Conservation (phyloP, 2,113 vertebrate genomes). For the Hymenochirus boettgeri region DNA sequence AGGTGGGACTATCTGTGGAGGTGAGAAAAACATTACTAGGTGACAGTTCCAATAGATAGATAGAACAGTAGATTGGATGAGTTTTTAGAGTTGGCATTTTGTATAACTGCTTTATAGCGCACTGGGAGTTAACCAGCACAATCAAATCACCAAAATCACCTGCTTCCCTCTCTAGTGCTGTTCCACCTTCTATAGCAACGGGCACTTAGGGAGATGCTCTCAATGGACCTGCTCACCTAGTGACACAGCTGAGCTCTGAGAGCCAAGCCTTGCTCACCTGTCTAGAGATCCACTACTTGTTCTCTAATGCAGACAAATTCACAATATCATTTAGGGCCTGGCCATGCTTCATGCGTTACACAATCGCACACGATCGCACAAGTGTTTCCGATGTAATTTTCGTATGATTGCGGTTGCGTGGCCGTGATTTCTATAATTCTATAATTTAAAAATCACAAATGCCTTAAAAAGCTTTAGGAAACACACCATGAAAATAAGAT, state of each 20-base stretch:
- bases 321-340: too few species aligned
- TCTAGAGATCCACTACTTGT: too few species aligned
- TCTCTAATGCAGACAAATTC: too few species aligned
- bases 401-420: too few species aligned
- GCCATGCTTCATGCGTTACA: too few species aligned
- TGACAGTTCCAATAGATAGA: background rate
- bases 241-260: slow-evolving; percentile 24
- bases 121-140: background rate
- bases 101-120: background rate
- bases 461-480: too few species aligned
- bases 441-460: too few species aligned
- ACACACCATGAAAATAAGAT: too few species aligned
- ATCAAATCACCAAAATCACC: background rate
- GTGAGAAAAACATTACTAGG: background rate
- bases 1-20: background rate
- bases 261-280: slow-evolving; percentile 11
- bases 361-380: too few species aligned
- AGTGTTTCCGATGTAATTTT: too few species aligned
- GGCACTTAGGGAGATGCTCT: slow-evolving; percentile 21
- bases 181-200: slow-evolving; percentile 25
- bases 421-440: too few species aligned
- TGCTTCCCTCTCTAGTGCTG: background rate
- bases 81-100: background rate
- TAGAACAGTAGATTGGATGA: background rate
- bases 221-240: slow-evolving; percentile 20